Conservation (phyloP, 2,113 vertebrate species). For the Stercorarius parasiticus region DNA sequence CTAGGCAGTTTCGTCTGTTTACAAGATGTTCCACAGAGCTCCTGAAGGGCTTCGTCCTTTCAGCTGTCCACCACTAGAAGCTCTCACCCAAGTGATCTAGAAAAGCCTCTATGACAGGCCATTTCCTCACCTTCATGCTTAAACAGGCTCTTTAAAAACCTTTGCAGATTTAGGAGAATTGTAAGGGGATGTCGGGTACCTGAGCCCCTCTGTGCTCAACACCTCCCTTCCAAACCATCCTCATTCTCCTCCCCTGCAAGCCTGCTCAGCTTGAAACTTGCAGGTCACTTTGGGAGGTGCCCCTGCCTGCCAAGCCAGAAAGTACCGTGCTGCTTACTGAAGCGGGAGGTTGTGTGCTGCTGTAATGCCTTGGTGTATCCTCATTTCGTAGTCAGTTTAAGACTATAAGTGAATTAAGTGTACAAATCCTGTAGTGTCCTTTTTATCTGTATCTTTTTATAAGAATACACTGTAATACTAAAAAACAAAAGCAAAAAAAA, state of each 20-base stretch:
- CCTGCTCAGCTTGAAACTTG: not conserved
- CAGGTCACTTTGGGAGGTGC: not conserved
- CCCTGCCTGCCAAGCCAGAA: not conserved
- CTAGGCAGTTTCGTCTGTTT: not conserved
- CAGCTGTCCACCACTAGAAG: not conserved
- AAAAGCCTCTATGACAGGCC: not conserved
- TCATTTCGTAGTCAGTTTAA: constrained; percentile 72
- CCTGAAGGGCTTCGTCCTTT: not conserved
- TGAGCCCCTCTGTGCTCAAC: not conserved
- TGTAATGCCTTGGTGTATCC: constrained; percentile 74
- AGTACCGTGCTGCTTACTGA: constrained; percentile 25
- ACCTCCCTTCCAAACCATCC: not conserved
- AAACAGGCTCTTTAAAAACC: not conserved
- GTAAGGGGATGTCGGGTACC: not conserved
- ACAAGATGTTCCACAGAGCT: not conserved
- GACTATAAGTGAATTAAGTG: constrained; percentile 71
- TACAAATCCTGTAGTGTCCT: constrained; percentile 75
- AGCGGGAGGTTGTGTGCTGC: constrained; percentile 25
- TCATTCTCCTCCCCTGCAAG: not conserved
- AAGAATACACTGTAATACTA: constrained; percentile 83
- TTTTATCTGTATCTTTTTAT: constrained; percentile 79
- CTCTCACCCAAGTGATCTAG: not conserved
- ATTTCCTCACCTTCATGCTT: not conserved
- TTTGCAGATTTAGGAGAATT: not conserved
- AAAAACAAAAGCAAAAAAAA: constrained; percentile 71